Base-by-base conservation (phyloP, 1,140 invertebrate species). In the Listronotus bonariensis region DNA sequence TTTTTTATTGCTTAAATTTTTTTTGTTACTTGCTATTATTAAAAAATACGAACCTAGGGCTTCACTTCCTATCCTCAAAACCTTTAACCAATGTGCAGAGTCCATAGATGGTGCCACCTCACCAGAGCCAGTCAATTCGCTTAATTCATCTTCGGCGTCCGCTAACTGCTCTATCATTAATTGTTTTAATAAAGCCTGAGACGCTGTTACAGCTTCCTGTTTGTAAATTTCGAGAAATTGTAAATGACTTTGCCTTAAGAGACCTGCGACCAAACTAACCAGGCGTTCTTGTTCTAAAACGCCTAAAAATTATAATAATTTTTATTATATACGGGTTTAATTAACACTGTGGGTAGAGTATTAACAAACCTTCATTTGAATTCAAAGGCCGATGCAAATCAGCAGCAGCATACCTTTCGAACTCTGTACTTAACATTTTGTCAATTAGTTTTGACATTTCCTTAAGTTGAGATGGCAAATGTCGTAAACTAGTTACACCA, bases 371-470 rank as follows among this genome's bases (percentile, higher is more conserved):
- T 55, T 51, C 81, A 69, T 59, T 54, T 12, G 82, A 82, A 65
- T 85, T 84, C 15, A 89, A 82, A 6, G 95, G 93, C 71, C 95
- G 83, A 80, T 97, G 97, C 32, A 99, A 84, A 80, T 98, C 96
- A 8, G 89, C 86, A 8, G 95, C 92, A 43, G 95, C 88, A 78
- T 96, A 96, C 69, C 91, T 87, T 74, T 92, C 89, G 81, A 99
- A 98, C 79, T 99, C 97, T 48, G 93, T 93, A 52, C 89, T 89
- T 66, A 99, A 84, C 93, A 99, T 97, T 81, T 96, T 96, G 73
- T 98, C 94, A 72, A 99, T 98, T 6, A 97, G 82, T 76, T 92
- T 90, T 74, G 96, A 91, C 87, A 99, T 94, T 85, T 99, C 97
- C 64, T 89, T 90, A n/a, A 99, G 82, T 81, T 99, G 96, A 46